Conservation (phyloP, 2,888 invertebrate genomes). For the Watsonalla binaria region DNA sequence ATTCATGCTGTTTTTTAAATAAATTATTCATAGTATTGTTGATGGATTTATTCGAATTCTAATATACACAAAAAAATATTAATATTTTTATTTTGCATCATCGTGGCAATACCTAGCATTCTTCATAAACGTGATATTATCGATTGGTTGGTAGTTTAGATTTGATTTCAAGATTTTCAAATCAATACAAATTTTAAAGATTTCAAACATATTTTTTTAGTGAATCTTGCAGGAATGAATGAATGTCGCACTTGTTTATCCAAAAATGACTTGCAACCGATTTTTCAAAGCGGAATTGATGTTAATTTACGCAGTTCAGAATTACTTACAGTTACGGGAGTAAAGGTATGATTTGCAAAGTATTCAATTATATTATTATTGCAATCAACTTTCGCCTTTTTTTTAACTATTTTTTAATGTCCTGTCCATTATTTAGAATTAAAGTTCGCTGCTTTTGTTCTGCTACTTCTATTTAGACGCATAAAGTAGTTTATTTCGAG, state of each 20-base stretch:
- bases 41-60: too few species aligned
- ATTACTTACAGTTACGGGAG: slow-evolving; percentile 21
- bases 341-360: slow-evolving; percentile 23
- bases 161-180: neutral
- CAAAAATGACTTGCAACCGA: slow-evolving; percentile 19
- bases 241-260: slow-evolving; percentile 33
- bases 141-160: neutral
- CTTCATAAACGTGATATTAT: neutral
- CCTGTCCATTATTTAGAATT: too few species aligned
- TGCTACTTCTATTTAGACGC: too few species aligned
- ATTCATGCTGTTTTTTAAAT: too few species aligned
- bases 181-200: neutral
- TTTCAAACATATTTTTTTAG: neutral
- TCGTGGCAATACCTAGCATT: neutral
- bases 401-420: too few species aligned
- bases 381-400: too few species aligned
- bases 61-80: neutral
- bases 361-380: too few species aligned
- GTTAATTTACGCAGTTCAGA: slow-evolving; percentile 15
- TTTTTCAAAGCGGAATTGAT: slow-evolving; percentile 21
- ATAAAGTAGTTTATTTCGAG: too few species aligned
- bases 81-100: neutral
- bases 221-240: slow-evolving; percentile 11
- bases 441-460: too few species aligned
- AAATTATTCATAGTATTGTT: too few species aligned